A percentile compares a stretch with the other conserved stretches of the same genome.
phyloP scores from a whole-genome alignment of 1,140 invertebrate genomes.

The Stegodyphus dumicola region DNA sequence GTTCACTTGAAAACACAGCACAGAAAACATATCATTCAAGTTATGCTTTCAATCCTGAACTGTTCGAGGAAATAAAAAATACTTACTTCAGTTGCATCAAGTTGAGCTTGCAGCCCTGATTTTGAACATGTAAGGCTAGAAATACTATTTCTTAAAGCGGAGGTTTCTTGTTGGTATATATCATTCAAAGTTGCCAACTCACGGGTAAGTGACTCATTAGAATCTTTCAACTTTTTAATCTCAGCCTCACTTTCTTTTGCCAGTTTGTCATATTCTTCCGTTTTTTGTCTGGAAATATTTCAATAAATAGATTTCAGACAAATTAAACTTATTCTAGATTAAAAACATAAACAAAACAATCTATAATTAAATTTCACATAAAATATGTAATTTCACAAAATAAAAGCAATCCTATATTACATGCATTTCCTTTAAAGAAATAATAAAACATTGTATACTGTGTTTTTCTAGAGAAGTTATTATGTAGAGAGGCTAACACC shows the following conservation, averaged over 20 bases:
- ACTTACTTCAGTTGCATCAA: constrained; percentile 47
- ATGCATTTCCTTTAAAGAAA: too few species aligned
- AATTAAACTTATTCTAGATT: neutral
- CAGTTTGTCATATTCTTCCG: constrained; percentile 64
- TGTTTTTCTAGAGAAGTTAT: too few species aligned
- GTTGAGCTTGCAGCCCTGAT: constrained; percentile 32
- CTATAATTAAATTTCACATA: too few species aligned
- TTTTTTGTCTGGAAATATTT: constrained; percentile 41
- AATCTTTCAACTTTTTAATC: constrained; percentile 4
- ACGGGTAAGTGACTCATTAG: neutral
- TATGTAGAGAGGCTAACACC: too few species aligned
- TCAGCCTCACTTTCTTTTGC: constrained; percentile 10
- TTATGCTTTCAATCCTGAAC: too few species aligned
- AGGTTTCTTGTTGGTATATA: constrained; percentile 14
- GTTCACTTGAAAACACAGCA: too few species aligned
- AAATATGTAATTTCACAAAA: too few species aligned
- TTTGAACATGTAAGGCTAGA: constrained; percentile 18
- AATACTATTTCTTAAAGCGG: constrained; percentile 28
- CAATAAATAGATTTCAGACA: neutral
- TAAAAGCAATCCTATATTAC: too few species aligned
- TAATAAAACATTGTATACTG: too few species aligned
- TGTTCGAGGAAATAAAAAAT: neutral
- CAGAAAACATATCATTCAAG: too few species aligned
- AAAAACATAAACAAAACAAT: neutral
- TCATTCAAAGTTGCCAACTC: constrained; percentile 1